These are phyloP conservation scores for Hermaeophaga mercurialis DNA, from an alignment of 2,888 invertebrate genomes.

Conservation along the genomic window DNA sequence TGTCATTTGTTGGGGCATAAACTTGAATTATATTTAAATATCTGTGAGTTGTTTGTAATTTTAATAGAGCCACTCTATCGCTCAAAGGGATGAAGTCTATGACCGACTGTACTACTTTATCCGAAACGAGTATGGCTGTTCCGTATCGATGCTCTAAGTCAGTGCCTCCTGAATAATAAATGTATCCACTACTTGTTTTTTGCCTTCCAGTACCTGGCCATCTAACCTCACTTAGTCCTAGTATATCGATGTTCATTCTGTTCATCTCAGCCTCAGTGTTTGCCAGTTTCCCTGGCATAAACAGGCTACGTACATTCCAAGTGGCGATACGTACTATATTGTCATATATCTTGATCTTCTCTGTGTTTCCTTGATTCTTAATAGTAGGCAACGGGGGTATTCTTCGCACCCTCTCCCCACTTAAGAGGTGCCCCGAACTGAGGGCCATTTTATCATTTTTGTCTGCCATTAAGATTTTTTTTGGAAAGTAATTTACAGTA, in stretches of 20 bases:
- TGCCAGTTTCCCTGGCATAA: background rate
- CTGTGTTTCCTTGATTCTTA: no score
- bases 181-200: slow-evolving; percentile 11
- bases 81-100: background rate
- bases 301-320: background rate
- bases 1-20: background rate
- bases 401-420: no score
- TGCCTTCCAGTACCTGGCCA: slow-evolving; percentile 27
- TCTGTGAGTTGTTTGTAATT: background rate
- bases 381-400: no score
- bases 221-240: slow-evolving; percentile 30
- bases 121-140: slow-evolving; percentile 14
- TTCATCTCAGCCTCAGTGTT: slow-evolving; percentile 8
- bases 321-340: no score
- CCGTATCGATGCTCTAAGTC: slow-evolving; percentile 21
- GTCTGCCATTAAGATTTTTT: no score
- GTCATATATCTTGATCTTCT: no score
- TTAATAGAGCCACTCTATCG: background rate
- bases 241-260: slow-evolving; percentile 28
- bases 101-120: slow-evolving; percentile 13
- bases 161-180: slow-evolving; percentile 22
- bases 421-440: no score
- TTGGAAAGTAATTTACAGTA: no score
- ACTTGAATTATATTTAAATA: background rate
- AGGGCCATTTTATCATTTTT: no score